phyloP scores from a whole-genome alignment of 1,140 invertebrate genomes.

The Rhynchophorus ferrugineus region DNA sequence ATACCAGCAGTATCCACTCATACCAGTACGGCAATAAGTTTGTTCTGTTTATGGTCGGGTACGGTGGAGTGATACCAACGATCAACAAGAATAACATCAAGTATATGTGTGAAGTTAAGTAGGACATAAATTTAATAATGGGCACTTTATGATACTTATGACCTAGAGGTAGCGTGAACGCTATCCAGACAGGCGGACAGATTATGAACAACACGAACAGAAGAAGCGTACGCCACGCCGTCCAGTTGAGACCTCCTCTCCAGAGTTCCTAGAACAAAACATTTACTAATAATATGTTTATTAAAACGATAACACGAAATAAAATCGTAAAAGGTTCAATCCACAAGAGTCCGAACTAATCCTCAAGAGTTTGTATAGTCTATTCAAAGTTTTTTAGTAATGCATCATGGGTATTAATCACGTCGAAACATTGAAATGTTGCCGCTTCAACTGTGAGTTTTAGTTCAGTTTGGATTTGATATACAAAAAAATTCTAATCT shows the following conservation, averaged over 20 bases:
- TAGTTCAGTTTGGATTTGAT: too few species aligned
- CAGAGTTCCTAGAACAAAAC: slow-evolving; percentile 74
- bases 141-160: slow-evolving; percentile 94
- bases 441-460: too few species aligned
- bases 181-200: slow-evolving; percentile 92
- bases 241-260: slow-evolving; percentile 93
- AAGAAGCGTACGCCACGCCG: slow-evolving; percentile 87
- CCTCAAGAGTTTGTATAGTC: too few species aligned
- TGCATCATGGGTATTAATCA: too few species aligned
- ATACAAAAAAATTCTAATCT: too few species aligned
- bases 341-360: too few species aligned
- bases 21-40: slow-evolving; percentile 81
- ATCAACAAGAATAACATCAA: slow-evolving; percentile 88
- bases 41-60: slow-evolving; percentile 62
- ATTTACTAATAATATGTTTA: background rate
- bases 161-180: slow-evolving; percentile 90
- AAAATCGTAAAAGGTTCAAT: too few species aligned
- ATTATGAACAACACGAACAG: slow-evolving; percentile 87
- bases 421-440: too few species aligned
- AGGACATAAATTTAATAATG: slow-evolving; percentile 99
- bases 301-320: too few species aligned
- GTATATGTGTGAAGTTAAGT: slow-evolving; percentile 96
- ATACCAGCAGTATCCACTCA: slow-evolving; percentile 92
- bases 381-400: too few species aligned
- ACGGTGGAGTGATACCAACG: slow-evolving; percentile 85